Evolutionary conservation across 2,113 vertebrate genomes (phyloP), one percentile per base, ranked within the genome.

Genomic region (Hypocryptadius cinnamomeus): DNA sequence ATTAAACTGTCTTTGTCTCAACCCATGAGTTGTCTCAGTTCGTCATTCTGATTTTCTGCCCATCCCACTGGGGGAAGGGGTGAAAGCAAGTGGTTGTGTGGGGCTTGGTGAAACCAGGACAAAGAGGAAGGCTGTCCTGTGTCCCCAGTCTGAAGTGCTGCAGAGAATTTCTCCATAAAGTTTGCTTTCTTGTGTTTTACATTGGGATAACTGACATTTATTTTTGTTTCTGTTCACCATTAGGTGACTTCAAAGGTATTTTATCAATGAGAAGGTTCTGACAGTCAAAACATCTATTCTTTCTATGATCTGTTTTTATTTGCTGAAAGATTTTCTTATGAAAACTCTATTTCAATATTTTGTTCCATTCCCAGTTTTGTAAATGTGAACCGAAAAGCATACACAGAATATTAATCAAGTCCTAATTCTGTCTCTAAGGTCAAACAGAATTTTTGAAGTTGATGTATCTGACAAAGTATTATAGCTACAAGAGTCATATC

Each of bases 211-310:
- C 11, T n/a, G 53, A 37, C 79, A 72, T 5, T 24, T 87, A 40
- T 72, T 92, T 92, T 89, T 82, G 74, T 70, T 92, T 95, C 65
- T 45, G 22, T 85, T 95, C 60, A 87, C 37, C 60, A 71, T 85
- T 93, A 93, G 93, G 90, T 97, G 89, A 94, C 80, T 95, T 96
- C 91, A 96, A 94, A 95, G 45, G 51, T 82, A 88, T 96, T 95
- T 96, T 94, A 84, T 86, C 96, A 96, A 95, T 76, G 39, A 95
- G 57, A 94, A 94, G 64, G 74, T 71, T 79, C 90, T 93, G 47
- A 65, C 31, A 84, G 69, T 89, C 87, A 91, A 93, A 95, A 90
- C 23, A 74, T 10, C 63, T 91, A 83, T 96, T 94, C 91, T 45
- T 59, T 78, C 83, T 71, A 85, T 19, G 30, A 31, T 79, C 12